Evolutionary conservation across 2,888 invertebrate species (phyloP), one percentile per base, ranked within the genome.

Genomic region (Sinhomidia bicolor): DNA sequence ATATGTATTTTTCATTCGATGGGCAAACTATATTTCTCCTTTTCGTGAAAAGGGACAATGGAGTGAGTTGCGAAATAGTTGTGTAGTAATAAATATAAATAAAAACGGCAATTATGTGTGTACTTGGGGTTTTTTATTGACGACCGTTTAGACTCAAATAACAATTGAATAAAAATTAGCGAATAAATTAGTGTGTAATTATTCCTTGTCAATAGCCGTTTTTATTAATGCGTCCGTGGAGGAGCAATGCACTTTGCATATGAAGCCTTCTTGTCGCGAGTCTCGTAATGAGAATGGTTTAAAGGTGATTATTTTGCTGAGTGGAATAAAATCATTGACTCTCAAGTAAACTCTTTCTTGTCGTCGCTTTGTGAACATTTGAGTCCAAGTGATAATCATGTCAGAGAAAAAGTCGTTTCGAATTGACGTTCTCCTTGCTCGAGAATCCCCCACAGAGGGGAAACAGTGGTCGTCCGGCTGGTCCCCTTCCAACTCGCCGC

Each of bases 391-490:
- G 6, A 17, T 4, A 68, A 20, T 36, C n/a, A 89, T 89, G 89
- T 85, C 89, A 32, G 92, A 93, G 26, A 96, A 96, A 91, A 96
- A 97, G 80, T 97, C 98, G 0, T 98, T 98, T 93, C 97, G 98
- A 93, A 98, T 98, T 91, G 98, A 98, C 93, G 98, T 98, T 0
- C 94, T 98, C 1, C 94, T 98, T 1, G 97, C 97, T 0, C 95
- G 95, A 81, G 95, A 93, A 89, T 87, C 92, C 71, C 90, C 90
- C 5, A 78, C 88, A 26, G 80, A 68, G 23, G 88, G 83, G 9
- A 90, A 88, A 57, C 84, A 84, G 71, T 89, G 90, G 89, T 87
- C 83, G 32, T 82, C 90, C n/a, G 89, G 82, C 29, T 92, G 92
- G 92, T 91, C 92, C 17, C 90, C 90, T 0, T 91, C 92, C 12